Base-by-base conservation (phyloP, 2,888 invertebrate species). In the Synergus umbraculus region DNA sequence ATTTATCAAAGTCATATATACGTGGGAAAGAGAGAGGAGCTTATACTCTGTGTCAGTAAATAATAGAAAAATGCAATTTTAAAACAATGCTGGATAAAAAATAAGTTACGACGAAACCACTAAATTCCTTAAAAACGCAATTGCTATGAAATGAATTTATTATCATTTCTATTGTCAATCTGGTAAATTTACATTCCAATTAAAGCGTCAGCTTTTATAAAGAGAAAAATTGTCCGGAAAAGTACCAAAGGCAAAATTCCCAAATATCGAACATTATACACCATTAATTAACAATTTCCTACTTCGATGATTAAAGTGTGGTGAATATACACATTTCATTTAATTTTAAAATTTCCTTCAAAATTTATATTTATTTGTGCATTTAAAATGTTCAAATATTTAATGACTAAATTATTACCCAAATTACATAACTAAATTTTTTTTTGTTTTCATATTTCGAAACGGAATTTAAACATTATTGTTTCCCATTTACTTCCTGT, bases 161-260 rank as follows among this genome's bases (percentile, higher is more conserved):
- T 67, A 46, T 15, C 46, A 8, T 69, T 69, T 49, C 29, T 69
- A 49, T 69, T 69, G 29, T 29, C 49, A 29, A 49, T 69, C 15
- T 69, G 67, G 22, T 22, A 49, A 69, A 69, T 69, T 46, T 29
- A 46, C 46, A 49, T 46, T 29, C 29, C 46, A 69, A 69, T 69
- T 49, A 49, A 69, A 69, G 29, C 29, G 69, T 69, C 46, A 46
- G 15, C 29, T 29, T 69, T 49, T 22, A 22, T 22, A 49, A 46
- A 43, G 18, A 10, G 29, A 22, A 41, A 7, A 29, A 29, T 29
- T 29, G 29, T 29, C 3, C 29, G 29, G 29, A 0, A 29, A 29
- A 29, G 29, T 29, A 29, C 29, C 64, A 41, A 41, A 44, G 18
- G 43, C n/a, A 44, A 66, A 44, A 18, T 41, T 41, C 22, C 43